These are phyloP conservation scores for Thrips palmi DNA, from an alignment of 1,140 invertebrate species.

Conservation along the genomic window DNA sequence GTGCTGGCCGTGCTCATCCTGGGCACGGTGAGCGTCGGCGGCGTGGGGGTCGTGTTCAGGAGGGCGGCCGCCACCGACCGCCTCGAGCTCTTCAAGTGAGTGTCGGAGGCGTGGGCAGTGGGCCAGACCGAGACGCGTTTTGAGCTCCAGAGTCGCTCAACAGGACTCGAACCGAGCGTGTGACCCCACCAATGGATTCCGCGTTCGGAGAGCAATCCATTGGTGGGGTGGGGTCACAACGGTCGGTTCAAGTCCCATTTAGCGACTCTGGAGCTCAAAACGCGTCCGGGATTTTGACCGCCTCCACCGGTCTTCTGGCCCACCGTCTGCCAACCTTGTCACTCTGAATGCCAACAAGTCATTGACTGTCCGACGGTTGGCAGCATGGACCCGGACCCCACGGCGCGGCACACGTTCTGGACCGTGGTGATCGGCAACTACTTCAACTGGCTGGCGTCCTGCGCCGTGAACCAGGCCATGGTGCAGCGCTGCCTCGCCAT, in stretches of 20 bases:
- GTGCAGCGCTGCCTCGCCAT: conserved; percentile 63
- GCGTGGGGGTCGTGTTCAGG: conserved; percentile 39
- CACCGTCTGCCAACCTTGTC: background rate
- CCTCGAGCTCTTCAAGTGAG: conserved; percentile 41
- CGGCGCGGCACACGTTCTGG: conserved; percentile 67
- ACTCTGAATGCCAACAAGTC: background rate
- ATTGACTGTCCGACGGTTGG: conserved; percentile 18
- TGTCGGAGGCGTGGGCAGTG: background rate
- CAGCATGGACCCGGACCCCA: conserved; percentile 57
- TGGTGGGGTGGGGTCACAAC: background rate
- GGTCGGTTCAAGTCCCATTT: no score
- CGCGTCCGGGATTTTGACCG: no score
- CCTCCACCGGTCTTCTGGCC: no score
- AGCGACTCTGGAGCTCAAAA: no score
- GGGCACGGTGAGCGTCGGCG: conserved; percentile 44
- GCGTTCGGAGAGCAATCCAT: no score
- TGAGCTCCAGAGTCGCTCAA: no score
- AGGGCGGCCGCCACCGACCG: conserved; percentile 30
- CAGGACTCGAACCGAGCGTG: no score
- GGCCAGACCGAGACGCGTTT: background rate
- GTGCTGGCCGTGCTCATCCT: conserved; percentile 44
- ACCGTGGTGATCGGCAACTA: conserved; percentile 58
- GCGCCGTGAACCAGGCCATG: conserved; percentile 69
- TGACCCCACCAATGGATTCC: no score
- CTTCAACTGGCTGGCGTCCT: conserved; percentile 61